Conservation (phyloP, 2,113 vertebrate species). For the Leucoraja erinaceus region DNA sequence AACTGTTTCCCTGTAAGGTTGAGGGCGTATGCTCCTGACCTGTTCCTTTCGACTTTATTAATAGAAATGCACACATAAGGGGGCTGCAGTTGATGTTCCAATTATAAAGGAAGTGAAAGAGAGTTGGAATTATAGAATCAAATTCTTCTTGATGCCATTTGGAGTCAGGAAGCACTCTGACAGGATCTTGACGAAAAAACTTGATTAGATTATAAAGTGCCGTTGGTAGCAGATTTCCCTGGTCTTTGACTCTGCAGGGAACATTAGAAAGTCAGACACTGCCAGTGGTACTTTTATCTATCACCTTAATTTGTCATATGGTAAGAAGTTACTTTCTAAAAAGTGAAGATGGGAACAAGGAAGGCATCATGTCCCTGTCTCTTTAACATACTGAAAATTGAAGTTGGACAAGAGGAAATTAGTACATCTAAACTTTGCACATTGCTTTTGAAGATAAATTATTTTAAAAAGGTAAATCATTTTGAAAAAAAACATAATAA, state of each 20-base stretch:
- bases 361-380: not conserved
- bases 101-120: not conserved
- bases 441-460: not conserved
- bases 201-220: not conserved
- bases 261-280: not conserved
- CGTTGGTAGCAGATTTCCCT: not conserved
- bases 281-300: not conserved
- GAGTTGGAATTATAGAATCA: not conserved
- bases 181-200: not conserved
- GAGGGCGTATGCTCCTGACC: not conserved
- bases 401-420: not conserved
- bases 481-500: not conserved
- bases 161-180: not conserved
- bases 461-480: not conserved
- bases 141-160: constrained; percentile 1
- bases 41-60: not conserved
- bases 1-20: not conserved
- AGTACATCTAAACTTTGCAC: not conserved
- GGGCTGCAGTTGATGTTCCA: not conserved
- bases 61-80: not conserved
- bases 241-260: not conserved
- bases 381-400: not conserved
- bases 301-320: not conserved
- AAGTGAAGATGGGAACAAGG: not conserved
- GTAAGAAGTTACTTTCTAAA: not conserved